These are phyloP conservation scores for Zapus hudsonius DNA, from an alignment of 2,113 vertebrate genomes.

Conservation along the genomic window DNA sequence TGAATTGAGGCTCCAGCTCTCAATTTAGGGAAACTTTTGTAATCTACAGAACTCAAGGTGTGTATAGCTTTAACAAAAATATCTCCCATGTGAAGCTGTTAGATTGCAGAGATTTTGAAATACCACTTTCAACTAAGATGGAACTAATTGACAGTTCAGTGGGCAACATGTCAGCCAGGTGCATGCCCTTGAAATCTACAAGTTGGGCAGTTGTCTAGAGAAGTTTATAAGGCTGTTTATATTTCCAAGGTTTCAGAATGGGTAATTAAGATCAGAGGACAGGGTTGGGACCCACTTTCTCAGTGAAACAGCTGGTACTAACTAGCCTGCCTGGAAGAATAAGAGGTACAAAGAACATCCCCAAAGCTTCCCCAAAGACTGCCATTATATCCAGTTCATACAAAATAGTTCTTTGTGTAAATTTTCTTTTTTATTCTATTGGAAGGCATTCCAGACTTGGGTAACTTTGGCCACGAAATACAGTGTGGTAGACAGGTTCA, in stretches of 20 bases:
- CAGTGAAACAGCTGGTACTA: background rate
- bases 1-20: background rate
- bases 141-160: background rate
- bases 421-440: background rate
- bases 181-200: background rate
- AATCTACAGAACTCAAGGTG: background rate
- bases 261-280: background rate
- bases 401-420: background rate
- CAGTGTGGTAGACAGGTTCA: no score
- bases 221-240: background rate
- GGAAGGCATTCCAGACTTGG: background rate
- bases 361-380: background rate
- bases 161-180: background rate
- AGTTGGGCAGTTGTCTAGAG: background rate
- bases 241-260: background rate
- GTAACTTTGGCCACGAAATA: background rate
- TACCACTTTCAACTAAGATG: background rate
- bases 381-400: background rate
- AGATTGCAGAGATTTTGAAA: background rate
- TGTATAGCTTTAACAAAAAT: constrained; percentile 11
- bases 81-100: background rate
- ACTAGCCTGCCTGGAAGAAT: background rate
- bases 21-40: constrained; percentile 24
- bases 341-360: background rate
- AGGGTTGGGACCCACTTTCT: background rate